Evolutionary conservation across 2,888 invertebrate genomes (phyloP), one percentile per base, ranked within the genome.

Genomic region (Pseudeuparius sepicola): DNA sequence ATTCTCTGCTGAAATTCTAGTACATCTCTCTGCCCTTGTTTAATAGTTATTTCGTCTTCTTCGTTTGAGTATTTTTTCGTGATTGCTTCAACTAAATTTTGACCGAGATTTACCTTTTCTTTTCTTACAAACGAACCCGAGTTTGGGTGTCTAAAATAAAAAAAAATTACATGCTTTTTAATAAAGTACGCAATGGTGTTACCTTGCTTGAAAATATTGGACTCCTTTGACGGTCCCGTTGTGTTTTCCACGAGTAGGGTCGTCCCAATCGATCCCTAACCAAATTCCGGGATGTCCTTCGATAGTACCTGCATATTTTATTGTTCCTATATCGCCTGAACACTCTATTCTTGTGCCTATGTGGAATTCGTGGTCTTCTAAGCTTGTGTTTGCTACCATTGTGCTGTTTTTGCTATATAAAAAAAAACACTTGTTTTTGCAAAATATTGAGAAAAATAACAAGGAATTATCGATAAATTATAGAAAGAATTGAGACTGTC

Each of bases 211-310:
- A 59, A 94, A 97, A 61, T 94, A 96, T 45, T 75, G 72, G 28
- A 73, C 65, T 28, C 80, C 87, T 43, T 88, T 77, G 24, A 92
- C 73, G 25, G 71, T 72, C 1, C 97, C 97, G 66, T 90, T 78
- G 56, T 97, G 96, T 60, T 92, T 94, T 2, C 97, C 97, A 50
- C 96, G 70, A 4, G 66, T 63, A 3, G 75, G 70, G 51, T 90
- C 79, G 59, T 97, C 96, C 96, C 96, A 97, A 58, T 97, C 96
- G n/a, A 97, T 74, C 1, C 97, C 97, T 36, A 89, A 67, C 96
- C 94, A 96, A 16, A 66, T 56, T 25, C 84, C 84, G 37, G 70
- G 63, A 50, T 80, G 71, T 1, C 79, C 78, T 40, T 74, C 71
- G 11, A 75, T 65, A 56, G 74, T 71, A 29, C 92, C 90, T 42